Evolutionary conservation across 2,888 invertebrate genomes (phyloP).

Genomic region (Drosophila kambysellisi): DNA sequence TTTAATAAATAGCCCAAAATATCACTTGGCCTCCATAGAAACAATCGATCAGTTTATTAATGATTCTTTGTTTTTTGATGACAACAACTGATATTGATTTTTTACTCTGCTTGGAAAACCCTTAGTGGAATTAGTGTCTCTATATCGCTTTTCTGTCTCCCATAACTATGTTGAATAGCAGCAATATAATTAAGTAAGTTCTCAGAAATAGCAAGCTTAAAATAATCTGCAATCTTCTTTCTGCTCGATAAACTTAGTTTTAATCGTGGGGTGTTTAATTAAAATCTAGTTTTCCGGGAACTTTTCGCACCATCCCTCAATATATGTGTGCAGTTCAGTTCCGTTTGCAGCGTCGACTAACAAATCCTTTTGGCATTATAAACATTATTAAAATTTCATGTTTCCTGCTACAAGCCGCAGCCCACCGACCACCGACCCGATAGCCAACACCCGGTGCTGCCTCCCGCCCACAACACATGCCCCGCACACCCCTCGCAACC

Average conservation of each 20-base stretch:
- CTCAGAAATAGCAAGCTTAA: background rate
- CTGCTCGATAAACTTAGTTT: background rate
- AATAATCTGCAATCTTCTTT: background rate
- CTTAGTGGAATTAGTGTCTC: background rate
- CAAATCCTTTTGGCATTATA: constrained; percentile 82
- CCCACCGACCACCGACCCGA: constrained; percentile 19
- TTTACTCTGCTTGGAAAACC: no score
- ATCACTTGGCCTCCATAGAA: background rate
- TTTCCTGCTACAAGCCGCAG: constrained; percentile 67
- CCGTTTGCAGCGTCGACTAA: constrained; percentile 72
- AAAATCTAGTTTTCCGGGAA: background rate
- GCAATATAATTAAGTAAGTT: background rate
- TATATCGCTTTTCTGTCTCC: background rate
- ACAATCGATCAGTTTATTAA: background rate
- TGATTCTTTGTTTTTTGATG: background rate
- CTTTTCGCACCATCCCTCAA: constrained; percentile 28
- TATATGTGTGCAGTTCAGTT: constrained; percentile 53
- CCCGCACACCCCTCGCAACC: constrained; percentile 27
- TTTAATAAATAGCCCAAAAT: background rate
- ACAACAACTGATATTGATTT: background rate
- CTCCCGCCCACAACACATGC: background rate
- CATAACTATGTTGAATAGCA: background rate
- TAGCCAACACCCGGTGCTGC: constrained; percentile 16
- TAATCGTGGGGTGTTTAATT: background rate
- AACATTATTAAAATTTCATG: constrained; percentile 82